Conservation (phyloP, 2,888 invertebrate species). For the Nomada goodeniana region DNA sequence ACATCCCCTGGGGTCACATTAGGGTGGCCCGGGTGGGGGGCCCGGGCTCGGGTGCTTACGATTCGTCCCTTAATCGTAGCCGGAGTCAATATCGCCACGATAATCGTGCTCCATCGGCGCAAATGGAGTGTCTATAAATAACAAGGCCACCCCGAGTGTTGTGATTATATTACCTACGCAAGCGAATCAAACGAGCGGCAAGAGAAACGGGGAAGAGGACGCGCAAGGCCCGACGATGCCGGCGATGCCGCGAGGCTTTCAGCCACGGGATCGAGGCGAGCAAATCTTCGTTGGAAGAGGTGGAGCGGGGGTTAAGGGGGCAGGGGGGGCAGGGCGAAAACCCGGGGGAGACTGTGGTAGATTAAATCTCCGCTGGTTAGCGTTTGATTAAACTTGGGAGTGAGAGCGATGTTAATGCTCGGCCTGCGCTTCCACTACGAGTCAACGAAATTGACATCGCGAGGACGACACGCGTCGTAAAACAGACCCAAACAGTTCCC, state of each 20-base stretch:
- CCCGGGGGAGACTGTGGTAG: conserved; percentile 76
- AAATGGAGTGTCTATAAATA: conserved; percentile 83
- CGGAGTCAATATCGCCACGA: conserved; percentile 73
- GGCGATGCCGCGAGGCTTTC: conserved; percentile 53
- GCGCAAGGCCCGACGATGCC: conserved; percentile 29
- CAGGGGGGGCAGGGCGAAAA: conserved; percentile 31
- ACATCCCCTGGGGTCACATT: conserved; percentile 68
- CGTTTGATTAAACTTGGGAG: conserved; percentile 84
- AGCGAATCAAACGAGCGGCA: conserved; percentile 58
- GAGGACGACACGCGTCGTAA: conserved; percentile 70
- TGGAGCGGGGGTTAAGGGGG: too few relatives aligned
- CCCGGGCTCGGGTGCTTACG: conserved; percentile 17
- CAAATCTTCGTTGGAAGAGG: conserved; percentile 43
- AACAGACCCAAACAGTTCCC: conserved; percentile 33
- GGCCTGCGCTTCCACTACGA: conserved; percentile 76
- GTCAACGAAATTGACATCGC: conserved; percentile 75
- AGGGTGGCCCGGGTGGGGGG: conserved; percentile 46
- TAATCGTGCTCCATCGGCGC: conserved; percentile 67
- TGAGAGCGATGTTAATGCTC: conserved; percentile 82
- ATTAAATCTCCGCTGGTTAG: conserved; percentile 84
- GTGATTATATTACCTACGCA: conserved; percentile 83
- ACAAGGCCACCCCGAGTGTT: conserved; percentile 82
- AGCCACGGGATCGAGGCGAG: conserved; percentile 6
- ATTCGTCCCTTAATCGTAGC: conserved; percentile 70
- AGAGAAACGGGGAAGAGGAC: conserved; percentile 35